Conservation (phyloP, 2,113 vertebrate species). For the Struthio camelus region DNA sequence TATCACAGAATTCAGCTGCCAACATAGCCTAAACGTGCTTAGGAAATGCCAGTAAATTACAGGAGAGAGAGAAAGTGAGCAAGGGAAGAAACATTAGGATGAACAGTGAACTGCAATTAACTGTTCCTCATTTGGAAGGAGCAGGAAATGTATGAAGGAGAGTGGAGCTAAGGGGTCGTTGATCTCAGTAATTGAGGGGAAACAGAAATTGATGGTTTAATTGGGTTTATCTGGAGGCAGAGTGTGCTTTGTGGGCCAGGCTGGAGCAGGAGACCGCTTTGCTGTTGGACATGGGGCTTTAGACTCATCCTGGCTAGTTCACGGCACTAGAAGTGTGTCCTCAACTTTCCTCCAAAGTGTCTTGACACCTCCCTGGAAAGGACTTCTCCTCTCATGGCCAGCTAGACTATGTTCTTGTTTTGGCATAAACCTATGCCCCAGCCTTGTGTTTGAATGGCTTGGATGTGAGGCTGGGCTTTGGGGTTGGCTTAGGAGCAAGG, state of each 20-base stretch:
- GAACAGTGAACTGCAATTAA: conserved; percentile 55
- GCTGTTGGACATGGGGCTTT: neutral
- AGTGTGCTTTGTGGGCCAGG: neutral
- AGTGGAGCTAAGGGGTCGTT: conserved; percentile 44
- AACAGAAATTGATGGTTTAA: conserved; percentile 59
- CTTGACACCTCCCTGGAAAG: neutral
- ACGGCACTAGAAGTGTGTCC: neutral
- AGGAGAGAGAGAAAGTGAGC: neutral
- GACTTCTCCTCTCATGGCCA: neutral
- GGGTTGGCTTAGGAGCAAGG: neutral
- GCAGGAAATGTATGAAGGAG: conserved; percentile 51
- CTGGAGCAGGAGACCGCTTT: neutral
- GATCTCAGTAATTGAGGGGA: conserved; percentile 48
- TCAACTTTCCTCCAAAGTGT: neutral
- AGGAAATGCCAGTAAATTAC: conserved; percentile 54
- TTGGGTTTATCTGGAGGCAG: neutral
- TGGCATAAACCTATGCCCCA: neutral
- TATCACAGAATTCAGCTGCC: conserved; percentile 51
- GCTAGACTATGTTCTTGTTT: neutral
- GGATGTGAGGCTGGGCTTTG: neutral
- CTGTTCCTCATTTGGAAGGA: conserved; percentile 36
- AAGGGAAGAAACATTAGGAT: conserved; percentile 54
- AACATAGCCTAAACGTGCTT: conserved; percentile 46
- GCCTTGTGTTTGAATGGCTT: neutral
- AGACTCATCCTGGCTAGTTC: neutral